Percentiles rank a stretch among this genome's conserved stretches.
Evolutionary conservation across 2,888 invertebrate species (phyloP).

Genomic region (Ichneumoninae sp.): DNA sequence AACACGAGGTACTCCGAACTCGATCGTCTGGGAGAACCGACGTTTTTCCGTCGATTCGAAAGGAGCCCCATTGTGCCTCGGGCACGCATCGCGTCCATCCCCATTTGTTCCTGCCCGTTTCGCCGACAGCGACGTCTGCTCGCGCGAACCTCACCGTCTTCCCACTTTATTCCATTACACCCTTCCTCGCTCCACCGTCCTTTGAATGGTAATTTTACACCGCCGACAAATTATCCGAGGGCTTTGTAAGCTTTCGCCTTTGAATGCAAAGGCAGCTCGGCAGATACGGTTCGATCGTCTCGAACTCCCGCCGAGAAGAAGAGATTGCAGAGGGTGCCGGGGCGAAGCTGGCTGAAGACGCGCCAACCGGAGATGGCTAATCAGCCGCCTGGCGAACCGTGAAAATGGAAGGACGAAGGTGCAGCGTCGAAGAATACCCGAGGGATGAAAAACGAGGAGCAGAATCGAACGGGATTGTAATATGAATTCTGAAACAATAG

Average conservation of each 20-base stretch:
- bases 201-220: slow-evolving; percentile 15
- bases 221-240: not conserved
- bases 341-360: not conserved
- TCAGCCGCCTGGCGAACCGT: not conserved
- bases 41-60: not conserved
- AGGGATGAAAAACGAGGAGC: not conserved
- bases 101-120: not conserved
- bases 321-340: not conserved
- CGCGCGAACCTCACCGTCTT: slow-evolving; percentile 14
- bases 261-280: not conserved
- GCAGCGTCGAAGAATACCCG: not conserved
- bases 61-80: not conserved
- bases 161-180: slow-evolving; percentile 2
- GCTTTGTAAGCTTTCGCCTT: not conserved
- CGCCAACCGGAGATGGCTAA: slow-evolving; percentile 16
- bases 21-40: not conserved
- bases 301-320: not conserved
- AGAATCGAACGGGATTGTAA: slow-evolving; percentile 71
- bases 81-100: not conserved
- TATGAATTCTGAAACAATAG: slow-evolving; percentile 78
- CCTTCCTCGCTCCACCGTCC: not conserved
- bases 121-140: not conserved
- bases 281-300: not conserved
- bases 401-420: not conserved
- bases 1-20: not conserved